A percentile compares a stretch with the other conserved stretches of the same genome.
Evolutionary conservation across 2,888 invertebrate genomes (phyloP).

Genomic region (Ophion ellenae): DNA sequence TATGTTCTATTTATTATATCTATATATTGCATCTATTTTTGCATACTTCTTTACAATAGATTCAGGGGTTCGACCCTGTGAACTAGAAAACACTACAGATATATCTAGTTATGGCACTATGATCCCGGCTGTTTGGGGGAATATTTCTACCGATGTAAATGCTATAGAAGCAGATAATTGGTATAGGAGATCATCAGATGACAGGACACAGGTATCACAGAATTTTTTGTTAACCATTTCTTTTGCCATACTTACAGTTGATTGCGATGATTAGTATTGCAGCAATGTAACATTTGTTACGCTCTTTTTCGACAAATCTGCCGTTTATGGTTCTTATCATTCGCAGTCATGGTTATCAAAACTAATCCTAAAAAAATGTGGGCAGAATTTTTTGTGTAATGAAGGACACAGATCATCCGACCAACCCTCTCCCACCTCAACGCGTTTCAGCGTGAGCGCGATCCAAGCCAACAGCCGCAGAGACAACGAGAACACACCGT

Average conservation of each 20-base stretch:
- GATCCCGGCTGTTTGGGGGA: constrained; percentile 14
- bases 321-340: neutral
- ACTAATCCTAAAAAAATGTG: neutral
- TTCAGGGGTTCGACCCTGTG: constrained; percentile 2
- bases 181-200: neutral
- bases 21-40: constrained; percentile 9
- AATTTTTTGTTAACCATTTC: neutral
- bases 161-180: no score
- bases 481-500: neutral
- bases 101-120: neutral
- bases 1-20: neutral
- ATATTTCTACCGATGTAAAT: neutral
- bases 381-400: constrained; percentile 8
- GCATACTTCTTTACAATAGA: constrained; percentile 11
- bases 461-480: neutral
- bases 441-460: neutral
- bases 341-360: neutral
- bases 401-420: neutral
- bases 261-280: no score
- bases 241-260: neutral
- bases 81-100: neutral
- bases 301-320: neutral
- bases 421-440: neutral
- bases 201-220: constrained; percentile 8
- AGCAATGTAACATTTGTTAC: neutral